Base-by-base conservation (phyloP, 2,888 invertebrate species). In the Napeogenes sylphis region DNA sequence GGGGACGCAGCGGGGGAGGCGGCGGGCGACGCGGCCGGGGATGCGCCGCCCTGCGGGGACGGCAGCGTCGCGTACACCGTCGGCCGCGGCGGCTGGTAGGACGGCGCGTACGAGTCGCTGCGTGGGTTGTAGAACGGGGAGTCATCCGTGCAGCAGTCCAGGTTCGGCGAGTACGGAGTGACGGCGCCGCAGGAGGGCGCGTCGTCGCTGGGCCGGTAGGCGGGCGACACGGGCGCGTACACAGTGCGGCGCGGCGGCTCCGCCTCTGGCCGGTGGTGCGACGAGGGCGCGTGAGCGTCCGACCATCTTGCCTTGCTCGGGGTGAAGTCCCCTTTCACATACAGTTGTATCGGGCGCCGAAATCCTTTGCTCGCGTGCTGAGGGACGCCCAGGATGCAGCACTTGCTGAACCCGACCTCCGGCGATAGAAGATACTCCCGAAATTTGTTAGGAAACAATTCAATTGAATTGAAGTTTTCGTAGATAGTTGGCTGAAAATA, bases 341-440 rank as follows among this genome's bases (percentile, higher is more conserved):
- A 93, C 67, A 93, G 78, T 82, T 95, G 94, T 67, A 97, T 95
- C 10, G 97, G 96, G 51, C 97, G 92, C 71, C 95, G 94, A 84
- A 97, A 97, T 32, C 98, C 98, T 89, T 96, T 97, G 70, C 95
- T 94, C 65, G 94, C 93, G 82, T 98, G 96, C 74, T 94, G 92
- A 4, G 97, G 95, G 2, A 93, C 94, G 38, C 96, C 97, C 54
- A 98, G 88, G 2, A 96, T 94, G 78, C 96, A 96, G 79, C 96
- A 96, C 79, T 96, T 96, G 77, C 94, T 94, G 87, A 98, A 99
- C 4, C 98, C 98, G 55, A 99, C 96, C 79, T 97, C 97, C 0
- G 95, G 92, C 32, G 96, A 95, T 4, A 99, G 91, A 46, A 99
- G 92, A 85, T 96, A 99, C 77, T 98, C 97, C 58, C 96, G 95